Evolutionary conservation across 2,797 vertebrate species (phyloP).

Genomic region (Hephaestus fuliginosus): DNA sequence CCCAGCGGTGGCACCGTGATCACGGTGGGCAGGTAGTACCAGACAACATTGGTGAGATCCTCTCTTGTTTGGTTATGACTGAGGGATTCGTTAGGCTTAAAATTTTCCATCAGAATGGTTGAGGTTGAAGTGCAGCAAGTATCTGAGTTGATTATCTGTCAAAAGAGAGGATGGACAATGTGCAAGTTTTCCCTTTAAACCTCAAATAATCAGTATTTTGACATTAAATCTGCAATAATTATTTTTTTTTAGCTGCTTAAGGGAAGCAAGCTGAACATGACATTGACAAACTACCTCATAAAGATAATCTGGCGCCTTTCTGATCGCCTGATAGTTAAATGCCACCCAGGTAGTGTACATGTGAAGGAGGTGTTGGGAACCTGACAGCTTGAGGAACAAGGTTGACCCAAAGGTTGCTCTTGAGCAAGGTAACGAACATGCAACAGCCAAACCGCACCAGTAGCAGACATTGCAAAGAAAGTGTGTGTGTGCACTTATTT

Average conservation of each 20-base stretch:
- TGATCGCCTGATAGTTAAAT: too few relatives aligned
- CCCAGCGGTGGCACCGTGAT: constrained; percentile 22
- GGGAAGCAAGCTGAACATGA: background rate
- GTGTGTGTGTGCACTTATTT: too few relatives aligned
- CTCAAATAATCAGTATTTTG: background rate
- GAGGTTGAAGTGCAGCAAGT: background rate
- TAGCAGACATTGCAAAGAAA: too few relatives aligned
- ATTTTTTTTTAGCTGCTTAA: background rate
- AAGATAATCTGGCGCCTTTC: background rate
- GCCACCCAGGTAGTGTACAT: too few relatives aligned
- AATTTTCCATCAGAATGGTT: constrained; percentile 1
- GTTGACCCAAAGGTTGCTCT: too few relatives aligned
- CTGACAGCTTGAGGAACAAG: too few relatives aligned
- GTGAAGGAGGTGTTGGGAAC: too few relatives aligned
- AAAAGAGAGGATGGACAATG: constrained; percentile 1
- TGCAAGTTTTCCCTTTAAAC: background rate
- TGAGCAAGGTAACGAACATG: too few relatives aligned
- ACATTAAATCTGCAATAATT: background rate
- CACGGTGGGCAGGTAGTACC: constrained; percentile 31
- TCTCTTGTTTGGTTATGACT: accelerated
- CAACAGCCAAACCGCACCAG: too few relatives aligned
- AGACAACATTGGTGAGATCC: accelerated
- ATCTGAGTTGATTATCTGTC: constrained; percentile 2
- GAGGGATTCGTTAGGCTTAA: accelerated
- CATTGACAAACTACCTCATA: background rate